Base-by-base conservation (phyloP, 1,140 invertebrate genomes). In the Charaxes varanes region DNA sequence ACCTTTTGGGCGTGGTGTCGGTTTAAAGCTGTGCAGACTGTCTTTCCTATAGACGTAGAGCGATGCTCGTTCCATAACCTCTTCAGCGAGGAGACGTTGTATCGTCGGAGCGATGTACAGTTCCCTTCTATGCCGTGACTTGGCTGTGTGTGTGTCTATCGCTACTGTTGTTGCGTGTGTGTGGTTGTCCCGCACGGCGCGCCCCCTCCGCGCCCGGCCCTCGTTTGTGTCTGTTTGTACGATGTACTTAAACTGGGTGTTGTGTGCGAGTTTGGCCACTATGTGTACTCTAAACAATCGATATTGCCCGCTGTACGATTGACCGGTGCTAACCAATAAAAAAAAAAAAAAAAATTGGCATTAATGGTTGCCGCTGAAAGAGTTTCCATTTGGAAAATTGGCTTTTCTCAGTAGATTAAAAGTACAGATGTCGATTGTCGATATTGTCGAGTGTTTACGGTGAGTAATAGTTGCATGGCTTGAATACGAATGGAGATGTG, bases 391-490 rank as follows among this genome's bases (percentile, higher is more conserved):
- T 76, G n/a, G 56, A 66, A 77, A 78, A 79, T 76, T 76, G 41
- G 59, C 52, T 55, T 62, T 53, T 43, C 48, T 65, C 46, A 53
- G 62, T 73, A 72, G 67, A 59, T 59, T 54, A 49, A n/a, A 67
- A 79, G 76, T 83, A 73, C 72, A 79, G 68, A 73, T 79, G 71
- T 73, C 79, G 76, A 83, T 79, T 76, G 62, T 79, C 67, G 70
- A 67, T 78, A 70, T 72, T 63, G 67, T 72, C 58, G 73, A 70
- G 60, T 73, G 65, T 78, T 68, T 70, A 70, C 60, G 76, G 76
- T 83, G 70, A 80, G 76, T 83, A 51, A 34, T 76, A 45, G 44
- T 30, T 61, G 78, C 76, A 80, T 70, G 78, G 78, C 78, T 80
- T 80, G 34, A 12, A 27, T 56, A 27, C 43, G 24, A 36, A 53